Base-by-base conservation (phyloP, 2,888 invertebrate genomes). In the Microchrysa polita region DNA sequence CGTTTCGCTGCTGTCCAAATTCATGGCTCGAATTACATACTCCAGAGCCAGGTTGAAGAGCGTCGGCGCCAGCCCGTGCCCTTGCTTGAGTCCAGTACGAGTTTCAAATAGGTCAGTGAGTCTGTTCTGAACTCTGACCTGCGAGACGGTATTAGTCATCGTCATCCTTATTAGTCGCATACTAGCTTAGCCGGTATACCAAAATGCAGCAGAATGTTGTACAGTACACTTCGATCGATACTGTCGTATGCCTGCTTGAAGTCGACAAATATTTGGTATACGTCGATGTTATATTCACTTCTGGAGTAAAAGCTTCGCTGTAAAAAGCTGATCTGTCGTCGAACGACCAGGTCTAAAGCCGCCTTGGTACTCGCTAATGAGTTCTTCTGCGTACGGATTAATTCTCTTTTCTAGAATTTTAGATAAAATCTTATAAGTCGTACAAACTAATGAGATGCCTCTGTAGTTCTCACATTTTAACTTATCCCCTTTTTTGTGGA, bases 311-410 rank as follows among this genome's bases (percentile, higher is more conserved):
- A 55, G 69, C 1, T 23, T 27, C 2, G 16, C 16, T 7, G 22
- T 20, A 55, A 44, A 71, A 4, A 71, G 20, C n/a, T 61, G 53
- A 22, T 73, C 65, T 0, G 40, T 42, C 18, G 73, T 40, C 22
- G 53, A 73, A 1, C 63, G 16, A 53, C 23, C 42, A 7, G 20
- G 22, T 27, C 63, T 52, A 16, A 73, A 73, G 5, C 55, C 63
- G 12, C 42, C 55, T 55, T 73, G 55, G 55, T 53, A 73, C 23
- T 73, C 73, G 12, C 73, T 48, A 59, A 71, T 71, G 48, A 69
- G 5, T 40, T 16, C 16, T 22, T 53, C 53, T 14, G 55, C 18
- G 22, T 44, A 60, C 44, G 5, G 44, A 23, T 44, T 53, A 22
- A 72, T n/a, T 59, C 22, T 72, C 5, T 72, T 60, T 16, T 16